Percentiles rank a stretch among this genome's conserved stretches.
Conservation (phyloP, 2,113 vertebrate species). For the Pseudolaguvia tuberculata region DNA sequence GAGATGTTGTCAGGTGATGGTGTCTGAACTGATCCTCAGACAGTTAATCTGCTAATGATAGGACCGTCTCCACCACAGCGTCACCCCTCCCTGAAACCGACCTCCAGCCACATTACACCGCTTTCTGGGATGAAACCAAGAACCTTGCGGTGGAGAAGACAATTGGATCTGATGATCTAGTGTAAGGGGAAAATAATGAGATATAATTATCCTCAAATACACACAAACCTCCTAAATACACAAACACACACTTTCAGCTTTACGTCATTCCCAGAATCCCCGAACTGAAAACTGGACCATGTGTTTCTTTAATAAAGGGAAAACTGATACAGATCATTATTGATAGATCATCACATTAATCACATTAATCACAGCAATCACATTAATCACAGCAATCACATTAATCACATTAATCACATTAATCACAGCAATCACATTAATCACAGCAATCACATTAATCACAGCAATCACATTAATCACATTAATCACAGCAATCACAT, state of each 20-base stretch:
- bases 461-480: no score
- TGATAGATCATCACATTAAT: not conserved
- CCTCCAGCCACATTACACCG: conserved; percentile 17
- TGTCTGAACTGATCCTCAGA: conserved; percentile 29
- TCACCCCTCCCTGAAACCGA: conserved; percentile 6
- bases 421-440: no score
- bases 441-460: no score
- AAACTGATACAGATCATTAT: not conserved
- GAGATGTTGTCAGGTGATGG: conserved; percentile 15
- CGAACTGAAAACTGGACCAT: not conserved
- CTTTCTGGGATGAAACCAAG: not conserved
- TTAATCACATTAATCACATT: no score
- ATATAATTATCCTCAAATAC: conserved; percentile 16
- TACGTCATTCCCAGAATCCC: not conserved
- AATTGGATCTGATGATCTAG: not conserved
- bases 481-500: no score
- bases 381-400: no score
- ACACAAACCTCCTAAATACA: not conserved
- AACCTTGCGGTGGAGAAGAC: conserved; percentile 17
- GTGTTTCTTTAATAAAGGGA: not conserved
- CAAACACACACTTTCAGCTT: not conserved
- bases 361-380: no score
- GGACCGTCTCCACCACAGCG: conserved; percentile 23
- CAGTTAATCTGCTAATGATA: conserved; percentile 36
- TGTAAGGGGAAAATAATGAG: not conserved